Evolutionary conservation across 2,888 invertebrate genomes (phyloP).

Genomic region (Hemicrepidius hirtus): DNA sequence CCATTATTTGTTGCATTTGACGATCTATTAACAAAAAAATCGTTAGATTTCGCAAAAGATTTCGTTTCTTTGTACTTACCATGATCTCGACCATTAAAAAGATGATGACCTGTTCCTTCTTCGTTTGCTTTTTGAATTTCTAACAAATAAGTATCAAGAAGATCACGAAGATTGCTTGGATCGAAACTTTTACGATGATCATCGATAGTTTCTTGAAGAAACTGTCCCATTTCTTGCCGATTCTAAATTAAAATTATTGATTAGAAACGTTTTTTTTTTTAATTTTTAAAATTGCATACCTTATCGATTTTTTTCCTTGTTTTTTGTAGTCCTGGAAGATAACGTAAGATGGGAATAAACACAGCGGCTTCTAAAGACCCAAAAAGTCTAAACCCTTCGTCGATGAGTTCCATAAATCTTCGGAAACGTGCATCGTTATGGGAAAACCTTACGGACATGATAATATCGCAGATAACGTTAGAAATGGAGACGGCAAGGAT

Average conservation of each 20-base stretch:
- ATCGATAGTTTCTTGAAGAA: conserved; percentile 89
- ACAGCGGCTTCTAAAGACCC: conserved; percentile 88
- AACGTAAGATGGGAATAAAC: conserved; percentile 86
- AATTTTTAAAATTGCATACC: too few species aligned
- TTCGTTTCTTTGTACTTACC: conserved; percentile 75
- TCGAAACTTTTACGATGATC: conserved; percentile 87
- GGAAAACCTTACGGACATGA: conserved; percentile 91
- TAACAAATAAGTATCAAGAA: conserved; percentile 89
- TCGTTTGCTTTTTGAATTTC: conserved; percentile 89
- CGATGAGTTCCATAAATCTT: conserved; percentile 89
- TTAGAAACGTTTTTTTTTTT: too few species aligned
- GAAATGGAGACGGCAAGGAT: conserved; percentile 87
- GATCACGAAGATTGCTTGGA: conserved; percentile 83
- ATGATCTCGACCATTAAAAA: conserved; percentile 91
- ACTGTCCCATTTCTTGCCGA: conserved; percentile 88
- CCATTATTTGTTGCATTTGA: conserved; percentile 93
- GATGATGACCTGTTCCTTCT: conserved; percentile 82
- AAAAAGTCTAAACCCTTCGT: conserved; percentile 92
- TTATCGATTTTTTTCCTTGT: conserved; percentile 75
- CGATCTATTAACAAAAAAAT: conserved; percentile 77
- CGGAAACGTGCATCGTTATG: conserved; percentile 85
- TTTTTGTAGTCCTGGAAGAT: conserved; percentile 74
- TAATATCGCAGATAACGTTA: conserved; percentile 92
- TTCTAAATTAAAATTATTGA: conserved; percentile 73
- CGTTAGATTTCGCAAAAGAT: conserved; percentile 2